These are phyloP conservation scores for Chionis minor DNA, from an alignment of 2,113 vertebrate species.

Conservation along the genomic window DNA sequence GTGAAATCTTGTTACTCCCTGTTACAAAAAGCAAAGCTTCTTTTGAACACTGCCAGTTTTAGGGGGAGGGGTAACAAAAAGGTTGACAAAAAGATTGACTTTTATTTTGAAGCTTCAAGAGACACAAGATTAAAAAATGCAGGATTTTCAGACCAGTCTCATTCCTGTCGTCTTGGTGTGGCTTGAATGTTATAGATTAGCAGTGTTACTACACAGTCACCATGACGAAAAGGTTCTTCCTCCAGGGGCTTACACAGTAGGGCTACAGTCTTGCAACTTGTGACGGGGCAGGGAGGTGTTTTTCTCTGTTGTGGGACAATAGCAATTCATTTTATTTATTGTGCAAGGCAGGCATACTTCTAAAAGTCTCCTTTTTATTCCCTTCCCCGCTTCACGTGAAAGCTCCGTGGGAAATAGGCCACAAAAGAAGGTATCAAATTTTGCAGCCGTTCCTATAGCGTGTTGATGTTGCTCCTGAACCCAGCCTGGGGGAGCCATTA, in stretches of 20 bases:
- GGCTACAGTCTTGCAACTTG: background rate
- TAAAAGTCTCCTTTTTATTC: background rate
- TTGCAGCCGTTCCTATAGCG: background rate
- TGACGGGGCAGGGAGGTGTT: background rate
- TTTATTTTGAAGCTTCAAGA: background rate
- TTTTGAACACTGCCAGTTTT: background rate
- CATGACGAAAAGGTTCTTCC: accelerated
- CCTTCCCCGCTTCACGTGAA: background rate
- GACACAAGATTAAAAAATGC: background rate
- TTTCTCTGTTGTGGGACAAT: background rate
- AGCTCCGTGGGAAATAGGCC: background rate
- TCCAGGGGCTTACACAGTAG: background rate
- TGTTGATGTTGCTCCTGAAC: background rate
- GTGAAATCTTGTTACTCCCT: background rate
- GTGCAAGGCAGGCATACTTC: background rate
- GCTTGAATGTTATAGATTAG: background rate
- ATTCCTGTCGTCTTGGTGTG: background rate
- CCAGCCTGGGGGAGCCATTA: background rate
- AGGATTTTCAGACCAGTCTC: background rate
- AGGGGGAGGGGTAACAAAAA: too few species aligned
- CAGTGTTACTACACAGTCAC: background rate
- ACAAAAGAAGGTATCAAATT: conserved; percentile 17
- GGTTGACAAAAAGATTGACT: background rate
- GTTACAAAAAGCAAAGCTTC: background rate
- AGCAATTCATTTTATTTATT: background rate